A percentile compares a stretch with the other conserved stretches of the same genome.
phyloP scores from a whole-genome alignment of 1,140 invertebrate genomes.

The Ceratosolen fusciceps region DNA sequence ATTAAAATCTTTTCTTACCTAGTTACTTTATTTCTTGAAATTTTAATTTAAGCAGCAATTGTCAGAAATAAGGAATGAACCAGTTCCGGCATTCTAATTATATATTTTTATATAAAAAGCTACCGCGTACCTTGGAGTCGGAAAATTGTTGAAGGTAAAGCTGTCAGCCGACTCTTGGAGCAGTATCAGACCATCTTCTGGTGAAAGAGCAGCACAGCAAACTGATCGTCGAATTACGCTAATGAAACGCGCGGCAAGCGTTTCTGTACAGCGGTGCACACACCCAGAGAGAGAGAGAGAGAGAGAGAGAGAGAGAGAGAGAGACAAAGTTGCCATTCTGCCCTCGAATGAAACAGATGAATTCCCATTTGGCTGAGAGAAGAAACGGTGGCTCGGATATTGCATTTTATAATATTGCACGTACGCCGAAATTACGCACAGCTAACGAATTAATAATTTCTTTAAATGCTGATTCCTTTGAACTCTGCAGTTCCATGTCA shows the following conservation, averaged over 20 bases:
- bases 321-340: constrained; percentile 30
- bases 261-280: too few species aligned
- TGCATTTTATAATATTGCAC: constrained; percentile 15
- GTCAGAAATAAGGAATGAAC: neutral
- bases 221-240: constrained; percentile 60
- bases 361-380: constrained; percentile 52
- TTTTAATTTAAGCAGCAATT: neutral
- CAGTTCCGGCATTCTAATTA: neutral
- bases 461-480: neutral
- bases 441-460: neutral
- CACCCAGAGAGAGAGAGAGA: neutral
- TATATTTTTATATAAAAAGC: neutral
- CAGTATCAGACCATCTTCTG: neutral
- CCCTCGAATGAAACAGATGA: constrained; percentile 51
- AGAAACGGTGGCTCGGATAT: neutral
- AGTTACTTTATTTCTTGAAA: neutral
- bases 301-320: neutral
- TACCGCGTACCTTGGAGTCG: neutral
- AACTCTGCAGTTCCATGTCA: too few species aligned
- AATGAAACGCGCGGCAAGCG: constrained; percentile 53
- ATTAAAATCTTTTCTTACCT: constrained; percentile 6
- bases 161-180: neutral
- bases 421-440: too few species aligned
- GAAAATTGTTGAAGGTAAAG: neutral
- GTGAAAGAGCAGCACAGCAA: constrained; percentile 24